phyloP scores from a whole-genome alignment of 2,797 vertebrate genomes.

The Pseudocheirus occidentalis region DNA sequence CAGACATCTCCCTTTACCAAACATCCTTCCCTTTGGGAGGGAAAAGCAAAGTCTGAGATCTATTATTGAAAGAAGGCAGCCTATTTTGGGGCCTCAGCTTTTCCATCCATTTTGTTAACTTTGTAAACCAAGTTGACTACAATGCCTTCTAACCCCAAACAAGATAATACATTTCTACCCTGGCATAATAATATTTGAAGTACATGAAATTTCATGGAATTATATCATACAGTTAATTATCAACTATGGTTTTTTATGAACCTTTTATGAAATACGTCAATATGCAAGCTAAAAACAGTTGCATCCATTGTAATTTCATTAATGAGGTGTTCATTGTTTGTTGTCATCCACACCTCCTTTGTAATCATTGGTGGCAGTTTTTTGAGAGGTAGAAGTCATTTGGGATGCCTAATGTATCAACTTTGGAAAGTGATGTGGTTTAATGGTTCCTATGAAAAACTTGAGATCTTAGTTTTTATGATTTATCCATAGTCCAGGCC shows the following conservation, averaged over 20 bases:
- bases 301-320: background rate
- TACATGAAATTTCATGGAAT: constrained; percentile 16
- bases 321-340: background rate
- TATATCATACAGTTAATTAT: constrained; percentile 40
- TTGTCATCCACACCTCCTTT: background rate
- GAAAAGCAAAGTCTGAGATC: background rate
- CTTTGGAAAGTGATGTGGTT: constrained; percentile 59
- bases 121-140: constrained; percentile 15
- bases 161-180: constrained; percentile 42
- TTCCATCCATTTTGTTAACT: background rate
- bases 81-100: background rate
- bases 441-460: constrained; percentile 16
- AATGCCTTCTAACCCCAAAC: background rate
- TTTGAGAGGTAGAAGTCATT: constrained; percentile 38
- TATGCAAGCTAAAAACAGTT: background rate
- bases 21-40: background rate
- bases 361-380: background rate
- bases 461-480: constrained; percentile 31
- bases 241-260: constrained; percentile 44
- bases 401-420: constrained; percentile 40
- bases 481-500: background rate
- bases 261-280: constrained; percentile 41
- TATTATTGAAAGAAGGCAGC: background rate
- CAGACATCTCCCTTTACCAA: background rate
- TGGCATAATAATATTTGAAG: constrained; percentile 46